phyloP scores from a whole-genome alignment of 2,797 vertebrate species.

The Aulostomus chinensis region DNA sequence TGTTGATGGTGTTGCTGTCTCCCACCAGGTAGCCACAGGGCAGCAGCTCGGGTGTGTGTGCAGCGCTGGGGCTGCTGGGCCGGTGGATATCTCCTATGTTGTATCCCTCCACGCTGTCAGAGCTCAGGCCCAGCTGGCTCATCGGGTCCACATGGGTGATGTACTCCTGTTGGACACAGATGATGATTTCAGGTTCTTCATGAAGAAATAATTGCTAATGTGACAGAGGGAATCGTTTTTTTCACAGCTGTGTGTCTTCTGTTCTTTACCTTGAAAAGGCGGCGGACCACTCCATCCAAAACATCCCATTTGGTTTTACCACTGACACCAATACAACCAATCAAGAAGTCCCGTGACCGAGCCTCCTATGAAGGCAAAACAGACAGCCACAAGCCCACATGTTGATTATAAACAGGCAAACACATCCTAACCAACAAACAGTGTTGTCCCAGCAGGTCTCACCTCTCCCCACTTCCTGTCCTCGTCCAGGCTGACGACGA shows the following conservation, averaged over 20 bases:
- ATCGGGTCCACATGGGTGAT: slow-evolving; percentile 92
- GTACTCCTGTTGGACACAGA: slow-evolving; percentile 86
- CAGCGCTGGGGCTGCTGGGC: slow-evolving; percentile 61
- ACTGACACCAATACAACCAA: slow-evolving; percentile 96
- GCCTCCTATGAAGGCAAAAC: slow-evolving; percentile 76
- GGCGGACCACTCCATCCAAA: slow-evolving; percentile 92
- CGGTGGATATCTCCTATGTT: slow-evolving; percentile 92
- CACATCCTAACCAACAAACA: neutral
- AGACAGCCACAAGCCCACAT: neutral
- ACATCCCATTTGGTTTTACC: slow-evolving; percentile 99
- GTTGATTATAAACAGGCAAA: neutral
- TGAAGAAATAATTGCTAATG: no score
- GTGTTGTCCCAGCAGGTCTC: slow-evolving; percentile 35
- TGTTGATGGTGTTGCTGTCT: slow-evolving; percentile 93
- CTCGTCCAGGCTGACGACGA: slow-evolving; percentile 90
- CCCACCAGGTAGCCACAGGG: slow-evolving; percentile 98
- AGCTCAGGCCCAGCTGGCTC: slow-evolving; percentile 91
- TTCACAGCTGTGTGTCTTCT: neutral
- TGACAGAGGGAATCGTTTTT: no score
- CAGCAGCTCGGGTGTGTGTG: slow-evolving; percentile 89
- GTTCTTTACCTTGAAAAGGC: slow-evolving; percentile 90
- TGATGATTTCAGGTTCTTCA: no score
- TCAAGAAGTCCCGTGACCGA: slow-evolving; percentile 86
- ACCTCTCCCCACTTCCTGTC: slow-evolving; percentile 91
- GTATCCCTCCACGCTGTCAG: slow-evolving; percentile 93